Evolutionary conservation across 2,797 vertebrate genomes (phyloP).

Genomic region (Prunella strophiata): DNA sequence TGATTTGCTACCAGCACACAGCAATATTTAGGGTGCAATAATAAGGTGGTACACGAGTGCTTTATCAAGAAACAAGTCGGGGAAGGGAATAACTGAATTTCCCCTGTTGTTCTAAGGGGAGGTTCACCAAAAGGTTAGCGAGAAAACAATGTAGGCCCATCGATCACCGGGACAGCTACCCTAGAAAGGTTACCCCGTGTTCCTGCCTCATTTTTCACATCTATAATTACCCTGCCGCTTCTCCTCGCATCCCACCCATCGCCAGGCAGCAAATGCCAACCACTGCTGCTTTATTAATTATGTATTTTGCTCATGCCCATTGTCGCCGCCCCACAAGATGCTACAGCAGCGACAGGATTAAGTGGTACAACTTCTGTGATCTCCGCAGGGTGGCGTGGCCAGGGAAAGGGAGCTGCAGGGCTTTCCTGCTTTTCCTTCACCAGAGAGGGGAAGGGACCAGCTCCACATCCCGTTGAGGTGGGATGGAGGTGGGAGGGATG

Average conservation of each 20-base stretch:
- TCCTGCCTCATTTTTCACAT: constrained; percentile 68
- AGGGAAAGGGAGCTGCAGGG: background rate
- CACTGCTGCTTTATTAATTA: constrained; percentile 53
- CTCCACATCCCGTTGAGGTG: background rate
- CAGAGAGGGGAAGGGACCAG: background rate
- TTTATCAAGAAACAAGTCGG: constrained; percentile 61
- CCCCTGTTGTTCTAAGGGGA: constrained; percentile 60
- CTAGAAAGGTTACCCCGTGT: constrained; percentile 54
- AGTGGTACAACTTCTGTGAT: background rate
- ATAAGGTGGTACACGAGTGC: background rate
- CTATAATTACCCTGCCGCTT: constrained; percentile 19
- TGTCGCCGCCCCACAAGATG: background rate
- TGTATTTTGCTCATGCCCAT: constrained; percentile 48
- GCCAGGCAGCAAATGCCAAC: background rate
- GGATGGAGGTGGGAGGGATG: background rate
- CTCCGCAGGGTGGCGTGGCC: fast-evolving
- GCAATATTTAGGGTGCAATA: constrained; percentile 33
- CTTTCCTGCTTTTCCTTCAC: background rate
- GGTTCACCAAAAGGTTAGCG: constrained; percentile 75
- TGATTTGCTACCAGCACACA: background rate
- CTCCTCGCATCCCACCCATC: background rate
- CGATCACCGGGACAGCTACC: constrained; percentile 68
- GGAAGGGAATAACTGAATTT: constrained; percentile 72
- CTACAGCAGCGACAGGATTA: background rate
- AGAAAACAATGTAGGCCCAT: constrained; percentile 70